Percentiles rank a stretch among this genome's conserved stretches.
These are phyloP conservation scores for Aphelinus atriplicis DNA, from an alignment of 1,140 invertebrate genomes.

Conservation along the genomic window DNA sequence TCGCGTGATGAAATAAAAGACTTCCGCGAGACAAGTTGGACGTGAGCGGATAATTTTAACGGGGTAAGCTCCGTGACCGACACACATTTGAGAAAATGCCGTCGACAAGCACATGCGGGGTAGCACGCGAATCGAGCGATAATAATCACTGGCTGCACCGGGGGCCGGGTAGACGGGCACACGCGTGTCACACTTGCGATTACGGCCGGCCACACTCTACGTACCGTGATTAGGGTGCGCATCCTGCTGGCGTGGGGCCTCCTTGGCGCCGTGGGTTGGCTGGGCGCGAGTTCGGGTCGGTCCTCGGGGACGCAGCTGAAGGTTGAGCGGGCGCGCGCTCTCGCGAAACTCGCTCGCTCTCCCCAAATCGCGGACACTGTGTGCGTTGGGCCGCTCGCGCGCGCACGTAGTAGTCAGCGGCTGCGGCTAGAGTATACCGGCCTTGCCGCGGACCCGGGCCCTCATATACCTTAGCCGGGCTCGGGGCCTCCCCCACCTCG, in stretches of 20 bases:
- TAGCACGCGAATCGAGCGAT: no score
- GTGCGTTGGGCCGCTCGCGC: slow-evolving; percentile 53
- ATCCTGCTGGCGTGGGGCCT: slow-evolving; percentile 44
- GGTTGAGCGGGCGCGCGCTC: no score
- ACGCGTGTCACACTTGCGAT: no score
- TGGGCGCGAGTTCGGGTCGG: slow-evolving; percentile 30
- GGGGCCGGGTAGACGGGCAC: no score
- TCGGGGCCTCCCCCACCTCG: slow-evolving; percentile 1
- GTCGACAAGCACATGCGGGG: no score
- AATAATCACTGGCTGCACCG: no score
- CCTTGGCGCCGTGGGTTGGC: slow-evolving; percentile 4
- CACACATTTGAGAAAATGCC: no score
- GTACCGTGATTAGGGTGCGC: slow-evolving; percentile 57
- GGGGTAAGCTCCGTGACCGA: no score
- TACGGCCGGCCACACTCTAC: slow-evolving; percentile 42
- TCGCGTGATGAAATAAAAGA: no score
- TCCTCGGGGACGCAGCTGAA: neutral
- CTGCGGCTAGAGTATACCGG: slow-evolving; percentile 60
- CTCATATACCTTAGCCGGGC: slow-evolving; percentile 64
- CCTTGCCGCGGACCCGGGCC: slow-evolving; percentile 53
- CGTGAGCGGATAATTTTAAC: no score
- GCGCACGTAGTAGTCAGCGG: slow-evolving; percentile 57
- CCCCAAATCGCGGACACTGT: slow-evolving; percentile 58
- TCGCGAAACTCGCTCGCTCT: slow-evolving; percentile 6
- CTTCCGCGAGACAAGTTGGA: no score